Conservation (phyloP, 2,113 vertebrate genomes). For the Tragelaphus buxtoni region DNA sequence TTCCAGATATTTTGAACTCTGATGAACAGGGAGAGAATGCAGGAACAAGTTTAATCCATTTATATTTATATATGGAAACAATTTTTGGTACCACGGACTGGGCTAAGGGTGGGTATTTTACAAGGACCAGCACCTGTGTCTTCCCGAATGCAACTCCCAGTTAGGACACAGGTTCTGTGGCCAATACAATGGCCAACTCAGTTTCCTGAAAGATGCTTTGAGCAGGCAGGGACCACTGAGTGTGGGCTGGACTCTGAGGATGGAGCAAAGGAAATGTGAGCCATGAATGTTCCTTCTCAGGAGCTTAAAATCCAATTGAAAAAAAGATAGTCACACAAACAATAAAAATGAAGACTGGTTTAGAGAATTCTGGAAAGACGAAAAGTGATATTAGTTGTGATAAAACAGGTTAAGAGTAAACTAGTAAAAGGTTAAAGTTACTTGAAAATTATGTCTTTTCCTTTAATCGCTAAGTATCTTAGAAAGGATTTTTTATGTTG, state of each 20-base stretch:
- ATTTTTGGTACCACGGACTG: not conserved
- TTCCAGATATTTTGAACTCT: not conserved
- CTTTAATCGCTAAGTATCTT: not conserved
- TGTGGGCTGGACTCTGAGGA: not conserved
- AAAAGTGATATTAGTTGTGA: not conserved
- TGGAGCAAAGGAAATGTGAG: not conserved
- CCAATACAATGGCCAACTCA: not conserved
- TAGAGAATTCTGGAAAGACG: not conserved
- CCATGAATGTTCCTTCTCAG: not conserved
- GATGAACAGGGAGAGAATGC: not conserved
- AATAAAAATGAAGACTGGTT: not conserved
- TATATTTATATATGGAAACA: not conserved
- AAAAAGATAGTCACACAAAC: not conserved
- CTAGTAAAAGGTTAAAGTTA: not conserved
- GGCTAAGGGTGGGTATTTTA: not conserved
- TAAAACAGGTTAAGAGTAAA: not conserved
- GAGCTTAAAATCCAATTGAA: not conserved
- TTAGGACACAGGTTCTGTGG: not conserved
- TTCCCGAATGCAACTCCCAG: not conserved
- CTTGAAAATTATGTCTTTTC: not conserved
- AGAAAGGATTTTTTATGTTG: not conserved
- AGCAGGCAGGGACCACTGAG: not conserved
- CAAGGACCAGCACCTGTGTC: not conserved
- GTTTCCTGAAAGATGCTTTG: not conserved
- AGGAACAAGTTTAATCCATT: not conserved